phyloP scores from a whole-genome alignment of 2,797 vertebrate species.

The Anguilla marmorata region DNA sequence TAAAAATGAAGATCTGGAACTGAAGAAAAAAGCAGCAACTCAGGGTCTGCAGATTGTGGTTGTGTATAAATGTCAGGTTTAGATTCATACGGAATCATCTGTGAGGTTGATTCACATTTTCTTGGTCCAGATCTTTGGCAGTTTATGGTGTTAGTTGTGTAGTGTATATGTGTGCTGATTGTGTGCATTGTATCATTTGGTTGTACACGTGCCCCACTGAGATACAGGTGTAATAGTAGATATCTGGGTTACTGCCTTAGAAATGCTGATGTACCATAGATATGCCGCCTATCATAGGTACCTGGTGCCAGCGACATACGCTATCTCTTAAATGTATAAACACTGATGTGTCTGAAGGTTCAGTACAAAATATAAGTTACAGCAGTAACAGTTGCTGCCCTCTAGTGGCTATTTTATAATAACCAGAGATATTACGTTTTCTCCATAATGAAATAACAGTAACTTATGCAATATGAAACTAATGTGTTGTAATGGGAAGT shows the following conservation, averaged over 20 bases:
- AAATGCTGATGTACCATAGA: background rate
- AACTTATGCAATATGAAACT: background rate
- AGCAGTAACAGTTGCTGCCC: background rate
- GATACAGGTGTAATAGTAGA: background rate
- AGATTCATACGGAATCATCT: background rate
- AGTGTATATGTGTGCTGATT: background rate
- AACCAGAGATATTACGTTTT: background rate
- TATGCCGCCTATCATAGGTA: background rate
- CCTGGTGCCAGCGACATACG: background rate
- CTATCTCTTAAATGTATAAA: background rate
- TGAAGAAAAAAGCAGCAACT: background rate
- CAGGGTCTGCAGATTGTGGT: background rate
- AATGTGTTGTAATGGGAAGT: background rate
- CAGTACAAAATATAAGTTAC: background rate
- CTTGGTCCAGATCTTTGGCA: background rate
- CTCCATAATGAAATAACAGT: background rate
- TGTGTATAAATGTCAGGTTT: background rate
- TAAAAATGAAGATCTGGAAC: background rate
- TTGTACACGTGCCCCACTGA: background rate
- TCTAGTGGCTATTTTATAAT: constrained; percentile 12
- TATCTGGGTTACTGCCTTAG: background rate
- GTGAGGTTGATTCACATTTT: background rate
- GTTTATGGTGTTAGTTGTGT: background rate
- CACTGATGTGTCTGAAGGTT: background rate
- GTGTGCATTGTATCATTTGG: background rate